Conservation (phyloP, 1,140 invertebrate genomes). For the Magallana gigas region DNA sequence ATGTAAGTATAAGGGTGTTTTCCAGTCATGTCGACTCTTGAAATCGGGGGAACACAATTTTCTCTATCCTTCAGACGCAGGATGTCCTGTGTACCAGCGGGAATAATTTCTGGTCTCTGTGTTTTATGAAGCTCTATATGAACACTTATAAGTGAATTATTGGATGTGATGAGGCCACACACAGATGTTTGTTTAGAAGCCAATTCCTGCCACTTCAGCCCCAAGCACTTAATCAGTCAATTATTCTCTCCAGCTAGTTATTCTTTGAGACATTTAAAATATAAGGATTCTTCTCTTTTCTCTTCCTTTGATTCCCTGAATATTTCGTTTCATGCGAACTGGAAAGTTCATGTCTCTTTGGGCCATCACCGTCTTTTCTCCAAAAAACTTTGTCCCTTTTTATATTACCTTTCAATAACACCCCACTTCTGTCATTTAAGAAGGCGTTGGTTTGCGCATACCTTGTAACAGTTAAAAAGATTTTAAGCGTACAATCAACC, state of each 20-base stretch:
- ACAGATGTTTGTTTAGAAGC: conserved; percentile 27
- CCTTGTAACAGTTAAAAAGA: neutral
- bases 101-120: neutral
- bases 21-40: neutral
- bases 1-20: neutral
- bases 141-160: conserved; percentile 29
- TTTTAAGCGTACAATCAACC: neutral
- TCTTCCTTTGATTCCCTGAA: neutral
- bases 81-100: conserved; percentile 13
- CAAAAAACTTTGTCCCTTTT: conserved; percentile 36
- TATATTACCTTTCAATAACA: neutral
- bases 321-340: neutral
- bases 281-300: conserved; percentile 3
- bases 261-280: conserved; percentile 34
- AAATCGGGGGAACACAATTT: neutral
- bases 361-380: neutral
- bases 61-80: neutral
- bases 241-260: conserved; percentile 24
- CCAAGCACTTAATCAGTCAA: conserved; percentile 35
- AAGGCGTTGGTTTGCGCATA: conserved; percentile 1
- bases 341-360: neutral
- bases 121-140: conserved; percentile 22
- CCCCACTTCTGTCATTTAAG: neutral
- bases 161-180: conserved; percentile 34
- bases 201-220: conserved; percentile 29